Evolutionary conservation across 2,888 invertebrate genomes (phyloP).

Genomic region (Nomada hirtipes): DNA sequence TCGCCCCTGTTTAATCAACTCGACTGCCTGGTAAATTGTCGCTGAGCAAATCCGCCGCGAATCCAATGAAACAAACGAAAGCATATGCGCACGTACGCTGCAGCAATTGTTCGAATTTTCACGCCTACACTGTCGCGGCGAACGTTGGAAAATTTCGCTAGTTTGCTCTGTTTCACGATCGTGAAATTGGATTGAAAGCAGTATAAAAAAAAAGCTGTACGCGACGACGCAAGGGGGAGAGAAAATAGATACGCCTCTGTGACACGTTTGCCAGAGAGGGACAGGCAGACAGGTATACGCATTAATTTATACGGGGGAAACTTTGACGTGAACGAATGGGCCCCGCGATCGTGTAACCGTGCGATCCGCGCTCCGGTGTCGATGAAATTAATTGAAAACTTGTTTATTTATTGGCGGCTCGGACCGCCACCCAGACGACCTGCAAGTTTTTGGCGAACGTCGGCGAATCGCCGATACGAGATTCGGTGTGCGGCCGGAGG

Average conservation of each 20-base stretch:
- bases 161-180: slow-evolving; percentile 33
- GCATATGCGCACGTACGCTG: neutral
- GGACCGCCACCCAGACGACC: slow-evolving; percentile 35
- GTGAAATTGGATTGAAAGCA: slow-evolving; percentile 43
- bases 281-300: slow-evolving; percentile 22
- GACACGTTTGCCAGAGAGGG: neutral
- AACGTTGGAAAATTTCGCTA: slow-evolving; percentile 44
- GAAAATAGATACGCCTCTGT: neutral
- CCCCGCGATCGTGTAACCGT: slow-evolving; percentile 47
- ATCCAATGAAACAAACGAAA: neutral
- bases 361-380: slow-evolving; percentile 47
- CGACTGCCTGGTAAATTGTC: no score
- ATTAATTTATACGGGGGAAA: slow-evolving; percentile 64
- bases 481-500: slow-evolving; percentile 50
- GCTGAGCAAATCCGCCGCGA: neutral
- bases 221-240: neutral
- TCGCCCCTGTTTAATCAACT: no score
- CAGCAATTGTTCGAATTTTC: neutral
- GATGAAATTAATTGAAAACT: slow-evolving; percentile 75
- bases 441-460: slow-evolving; percentile 67
- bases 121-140: neutral
- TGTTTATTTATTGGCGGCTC: slow-evolving; percentile 71
- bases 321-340: slow-evolving; percentile 60
- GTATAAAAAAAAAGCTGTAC: neutral
- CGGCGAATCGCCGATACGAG: slow-evolving; percentile 63